Base-by-base conservation (phyloP, 1,140 invertebrate genomes). In the Zaprionus camerounensis region DNA sequence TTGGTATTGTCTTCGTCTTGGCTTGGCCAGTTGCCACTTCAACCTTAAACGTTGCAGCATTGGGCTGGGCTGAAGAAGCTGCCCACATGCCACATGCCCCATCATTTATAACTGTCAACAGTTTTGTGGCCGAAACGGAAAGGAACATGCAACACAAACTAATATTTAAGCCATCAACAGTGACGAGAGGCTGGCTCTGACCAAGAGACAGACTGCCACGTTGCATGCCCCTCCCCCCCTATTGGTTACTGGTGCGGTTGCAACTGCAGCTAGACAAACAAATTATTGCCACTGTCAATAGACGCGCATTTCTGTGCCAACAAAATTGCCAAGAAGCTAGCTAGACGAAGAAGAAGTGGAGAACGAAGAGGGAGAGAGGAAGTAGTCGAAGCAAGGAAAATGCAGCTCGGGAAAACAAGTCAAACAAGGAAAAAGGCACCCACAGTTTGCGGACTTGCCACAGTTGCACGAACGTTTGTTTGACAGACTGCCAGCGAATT, bases 21-120 rank as follows among this genome's bases (percentile, higher is more conserved):
- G 17, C 38, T 6, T n/a, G 38, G 41, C 38, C 66, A 46, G 53
- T 38, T 75, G 72, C 36, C 72, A 64, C 53, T 56, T 55, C 38
- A 63, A 70, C 66, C 28, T 49, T 57, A 71, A 64, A 71, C 41
- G 6, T 28, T 31, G 57, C 13, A 46, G n/a, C 7, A 53, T 62
- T 56, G 20, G 24, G 46, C 5, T 51, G 46, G 46, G 46, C 20
- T 12, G 11, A 9, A 36, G 31, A 26, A 34, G 67, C 67, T 49
- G 66, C 66, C 58, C 66, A 65, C 51, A 65, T 49, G 31, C 63
- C 51, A 65, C 63, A 41, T 67, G 41, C 81, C 78, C 83, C 81
- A 84, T 87, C 84, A 87, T 87, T 88, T 87, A 87, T 87, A 88
- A 81, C 84, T 87, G 84, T 87, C 84, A 87, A 84, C 84, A 84